A percentile compares a stretch with the other conserved stretches of the same genome.
These are phyloP conservation scores for Uropetala carovei DNA, from an alignment of 2,888 invertebrate genomes.

Conservation along the genomic window DNA sequence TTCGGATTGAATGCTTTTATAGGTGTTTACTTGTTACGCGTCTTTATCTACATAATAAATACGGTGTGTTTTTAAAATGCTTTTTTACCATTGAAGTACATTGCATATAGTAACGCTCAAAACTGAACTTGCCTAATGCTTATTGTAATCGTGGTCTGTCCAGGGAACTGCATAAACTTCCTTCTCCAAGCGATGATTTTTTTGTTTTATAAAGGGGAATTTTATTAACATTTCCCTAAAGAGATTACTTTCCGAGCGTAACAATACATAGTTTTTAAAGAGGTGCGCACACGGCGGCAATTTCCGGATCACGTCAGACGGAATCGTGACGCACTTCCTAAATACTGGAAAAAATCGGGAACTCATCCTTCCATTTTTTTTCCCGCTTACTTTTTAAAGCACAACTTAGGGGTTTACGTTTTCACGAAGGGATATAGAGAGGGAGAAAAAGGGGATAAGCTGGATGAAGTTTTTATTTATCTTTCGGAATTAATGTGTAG, in stretches of 20 bases:
- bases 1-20: no score
- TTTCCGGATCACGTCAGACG: not conserved
- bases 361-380: not conserved
- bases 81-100: no score
- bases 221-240: no score
- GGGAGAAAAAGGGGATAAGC: not conserved
- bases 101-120: no score
- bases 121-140: no score
- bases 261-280: not conserved
- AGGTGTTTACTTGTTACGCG: no score
- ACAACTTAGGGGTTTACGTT: not conserved
- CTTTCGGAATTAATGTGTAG: not conserved
- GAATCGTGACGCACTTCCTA: not conserved
- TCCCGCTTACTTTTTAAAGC: not conserved
- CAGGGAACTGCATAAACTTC: no score
- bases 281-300: not conserved
- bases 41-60: no score
- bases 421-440: not conserved
- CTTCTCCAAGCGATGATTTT: no score
- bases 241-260: not conserved
- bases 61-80: no score
- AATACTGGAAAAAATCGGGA: not conserved
- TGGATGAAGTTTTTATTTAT: constrained; percentile 13
- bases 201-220: no score
- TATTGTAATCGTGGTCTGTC: no score